Evolutionary conservation across 2,113 vertebrate genomes (phyloP).

Genomic region (Progne subis): DNA sequence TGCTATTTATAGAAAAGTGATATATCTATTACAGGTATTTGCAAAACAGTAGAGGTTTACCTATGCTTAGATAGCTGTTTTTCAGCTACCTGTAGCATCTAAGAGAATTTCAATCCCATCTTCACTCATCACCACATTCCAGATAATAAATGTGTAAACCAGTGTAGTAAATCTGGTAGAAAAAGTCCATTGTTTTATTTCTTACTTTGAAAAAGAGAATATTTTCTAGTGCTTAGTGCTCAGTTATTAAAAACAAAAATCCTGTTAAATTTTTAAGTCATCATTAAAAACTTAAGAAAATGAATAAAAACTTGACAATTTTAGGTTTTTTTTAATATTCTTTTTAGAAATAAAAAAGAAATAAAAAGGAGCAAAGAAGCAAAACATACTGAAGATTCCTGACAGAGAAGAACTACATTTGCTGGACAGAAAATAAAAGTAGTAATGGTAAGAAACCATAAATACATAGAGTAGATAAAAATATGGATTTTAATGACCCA

Average conservation of each 20-base stretch:
- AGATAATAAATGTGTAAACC: neutral
- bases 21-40: neutral
- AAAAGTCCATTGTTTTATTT: neutral
- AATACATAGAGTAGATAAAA: neutral
- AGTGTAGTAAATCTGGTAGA: neutral
- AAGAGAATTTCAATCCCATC: neutral
- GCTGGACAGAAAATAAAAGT: neutral
- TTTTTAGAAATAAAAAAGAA: neutral
- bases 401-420: neutral
- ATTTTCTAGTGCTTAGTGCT: neutral
- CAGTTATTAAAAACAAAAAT: neutral
- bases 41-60: neutral
- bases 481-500: conserved; percentile 25
- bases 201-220: neutral
- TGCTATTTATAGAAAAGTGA: neutral
- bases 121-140: neutral
- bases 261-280: neutral
- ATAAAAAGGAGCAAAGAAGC: neutral
- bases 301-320: neutral
- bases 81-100: neutral
- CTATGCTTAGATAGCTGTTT: neutral
- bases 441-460: neutral
- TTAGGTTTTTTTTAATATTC: neutral
- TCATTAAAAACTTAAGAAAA: neutral
- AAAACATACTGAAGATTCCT: neutral